These are phyloP conservation scores for Siphlonurus alternatus DNA, from an alignment of 2,888 invertebrate genomes.

Conservation along the genomic window DNA sequence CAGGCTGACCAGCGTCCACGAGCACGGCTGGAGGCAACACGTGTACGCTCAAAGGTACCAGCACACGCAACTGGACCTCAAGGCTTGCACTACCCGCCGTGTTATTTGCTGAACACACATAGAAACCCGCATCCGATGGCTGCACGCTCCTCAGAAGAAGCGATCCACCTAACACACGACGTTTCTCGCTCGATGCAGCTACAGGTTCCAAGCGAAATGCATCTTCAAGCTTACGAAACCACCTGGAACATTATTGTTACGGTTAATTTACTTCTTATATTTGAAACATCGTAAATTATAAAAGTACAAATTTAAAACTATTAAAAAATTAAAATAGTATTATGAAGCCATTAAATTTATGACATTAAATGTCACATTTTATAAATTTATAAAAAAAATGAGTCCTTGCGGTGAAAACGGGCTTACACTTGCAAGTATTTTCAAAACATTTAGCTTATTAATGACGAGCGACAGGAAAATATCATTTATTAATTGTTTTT, in stretches of 20 bases:
- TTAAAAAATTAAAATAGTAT: no score
- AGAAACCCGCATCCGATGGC: slow-evolving; percentile 20
- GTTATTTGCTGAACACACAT: slow-evolving; percentile 24
- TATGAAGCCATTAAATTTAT: no score
- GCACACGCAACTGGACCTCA: slow-evolving; percentile 21
- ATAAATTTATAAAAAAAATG: no score
- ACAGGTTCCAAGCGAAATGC: slow-evolving; percentile 5
- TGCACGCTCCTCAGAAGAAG: slow-evolving; percentile 14
- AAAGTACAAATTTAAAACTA: no score
- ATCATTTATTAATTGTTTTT: no score
- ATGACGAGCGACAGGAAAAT: no score
- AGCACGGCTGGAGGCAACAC: slow-evolving; percentile 13
- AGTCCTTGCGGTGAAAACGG: no score
- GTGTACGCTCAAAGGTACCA: slow-evolving; percentile 17
- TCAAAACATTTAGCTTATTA: no score
- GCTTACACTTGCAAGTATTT: no score
- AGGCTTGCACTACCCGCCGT: slow-evolving; percentile 20
- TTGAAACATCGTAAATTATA: no score
- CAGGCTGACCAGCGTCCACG: slow-evolving; percentile 25
- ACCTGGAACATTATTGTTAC: slow-evolving; percentile 5
- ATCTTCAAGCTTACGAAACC: slow-evolving; percentile 8
- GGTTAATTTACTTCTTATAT: no score
- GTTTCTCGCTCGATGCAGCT: slow-evolving; percentile 11
- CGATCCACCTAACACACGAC: slow-evolving; percentile 15
- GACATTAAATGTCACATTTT: no score